Percentiles rank a stretch among this genome's conserved stretches.
These are phyloP conservation scores for Coremacera marginata DNA, from an alignment of 2,888 invertebrate species.

Conservation along the genomic window DNA sequence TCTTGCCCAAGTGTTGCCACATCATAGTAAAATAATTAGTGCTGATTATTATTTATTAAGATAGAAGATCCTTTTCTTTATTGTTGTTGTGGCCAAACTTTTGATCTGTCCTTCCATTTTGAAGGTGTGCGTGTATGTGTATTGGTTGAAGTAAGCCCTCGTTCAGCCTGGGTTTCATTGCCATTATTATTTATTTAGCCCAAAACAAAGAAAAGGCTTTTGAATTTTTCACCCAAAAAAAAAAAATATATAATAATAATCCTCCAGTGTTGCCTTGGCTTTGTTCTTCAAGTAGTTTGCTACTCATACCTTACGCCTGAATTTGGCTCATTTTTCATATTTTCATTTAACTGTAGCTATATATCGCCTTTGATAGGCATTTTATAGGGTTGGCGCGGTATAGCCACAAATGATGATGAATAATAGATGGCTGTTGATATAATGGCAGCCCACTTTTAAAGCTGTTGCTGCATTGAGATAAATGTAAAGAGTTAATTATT, in stretches of 20 bases:
- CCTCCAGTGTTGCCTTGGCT: neutral
- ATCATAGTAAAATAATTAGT: constrained; percentile 36
- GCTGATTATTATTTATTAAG: constrained; percentile 39
- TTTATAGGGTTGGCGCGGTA: neutral
- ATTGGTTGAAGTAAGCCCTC: neutral
- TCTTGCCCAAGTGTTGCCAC: constrained; percentile 22
- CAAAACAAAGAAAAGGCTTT: constrained; percentile 14
- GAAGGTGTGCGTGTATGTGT: neutral
- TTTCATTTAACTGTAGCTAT: neutral
- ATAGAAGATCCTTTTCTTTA: constrained; percentile 21
- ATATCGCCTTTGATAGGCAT: neutral
- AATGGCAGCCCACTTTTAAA: no score
- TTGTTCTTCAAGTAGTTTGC: no score
- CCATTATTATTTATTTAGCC: constrained; percentile 14
- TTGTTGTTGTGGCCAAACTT: constrained; percentile 7
- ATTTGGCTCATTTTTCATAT: constrained; percentile 2
- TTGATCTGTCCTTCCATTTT: neutral
- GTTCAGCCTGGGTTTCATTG: neutral
- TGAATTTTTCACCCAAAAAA: constrained; percentile 4
- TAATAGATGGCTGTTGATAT: no score
- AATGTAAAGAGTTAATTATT: no score
- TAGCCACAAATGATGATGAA: neutral
- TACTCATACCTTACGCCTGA: neutral
- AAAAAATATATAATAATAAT: neutral
- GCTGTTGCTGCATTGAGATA: no score